These are phyloP conservation scores for Caretta caretta DNA, from an alignment of 2,113 vertebrate genomes.

Conservation along the genomic window DNA sequence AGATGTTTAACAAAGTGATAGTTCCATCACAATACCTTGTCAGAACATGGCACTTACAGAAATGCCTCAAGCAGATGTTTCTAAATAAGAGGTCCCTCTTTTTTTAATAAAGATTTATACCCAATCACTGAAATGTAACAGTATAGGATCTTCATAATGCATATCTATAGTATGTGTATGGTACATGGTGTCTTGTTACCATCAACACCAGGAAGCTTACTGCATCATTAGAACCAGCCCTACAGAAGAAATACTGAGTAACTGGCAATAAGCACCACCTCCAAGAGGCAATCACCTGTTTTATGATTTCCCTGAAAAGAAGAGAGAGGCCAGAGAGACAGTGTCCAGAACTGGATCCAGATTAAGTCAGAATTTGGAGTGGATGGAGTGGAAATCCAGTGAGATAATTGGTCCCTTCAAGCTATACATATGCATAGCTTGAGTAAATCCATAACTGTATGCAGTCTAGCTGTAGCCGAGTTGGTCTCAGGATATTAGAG, in stretches of 20 bases:
- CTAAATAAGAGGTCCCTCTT: background rate
- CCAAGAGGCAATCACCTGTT: background rate
- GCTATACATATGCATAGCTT: background rate
- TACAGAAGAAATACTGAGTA: background rate
- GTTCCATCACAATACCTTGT: background rate
- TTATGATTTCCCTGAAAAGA: background rate
- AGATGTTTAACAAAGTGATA: background rate
- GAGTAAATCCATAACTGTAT: background rate
- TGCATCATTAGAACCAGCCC: background rate
- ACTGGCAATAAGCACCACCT: background rate
- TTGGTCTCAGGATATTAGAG: too few relatives aligned
- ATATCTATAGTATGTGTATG: background rate
- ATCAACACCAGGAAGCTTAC: background rate
- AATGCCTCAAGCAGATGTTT: fast-evolving
- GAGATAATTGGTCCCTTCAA: background rate
- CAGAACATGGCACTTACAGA: background rate
- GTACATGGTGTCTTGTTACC: background rate
- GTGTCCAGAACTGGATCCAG: background rate
- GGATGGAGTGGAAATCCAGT: conserved; percentile 3
- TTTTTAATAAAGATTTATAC: background rate
- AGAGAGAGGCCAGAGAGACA: background rate
- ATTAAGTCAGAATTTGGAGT: background rate
- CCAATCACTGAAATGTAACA: background rate
- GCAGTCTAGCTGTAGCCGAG: background rate
- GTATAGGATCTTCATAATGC: background rate